Evolutionary conservation across 2,888 invertebrate species (phyloP).

Genomic region (Cheilosia vernalis): DNA sequence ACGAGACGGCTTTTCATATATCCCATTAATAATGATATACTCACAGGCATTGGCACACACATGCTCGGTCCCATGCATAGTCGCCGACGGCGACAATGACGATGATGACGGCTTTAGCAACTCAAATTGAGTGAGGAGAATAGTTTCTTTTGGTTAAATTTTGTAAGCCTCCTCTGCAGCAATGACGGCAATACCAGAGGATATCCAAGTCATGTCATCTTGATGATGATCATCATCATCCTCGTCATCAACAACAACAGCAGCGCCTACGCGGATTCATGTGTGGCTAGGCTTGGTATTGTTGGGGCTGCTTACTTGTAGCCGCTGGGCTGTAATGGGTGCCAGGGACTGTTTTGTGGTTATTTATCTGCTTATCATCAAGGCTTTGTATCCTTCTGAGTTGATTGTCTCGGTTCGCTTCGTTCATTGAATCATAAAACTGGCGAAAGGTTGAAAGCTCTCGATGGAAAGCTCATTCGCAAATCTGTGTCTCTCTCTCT

Average conservation of each 20-base stretch:
- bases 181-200: slow-evolving; percentile 25
- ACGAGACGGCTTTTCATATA: slow-evolving; percentile 45
- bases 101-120: slow-evolving; percentile 39
- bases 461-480: slow-evolving; percentile 5
- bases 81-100: not conserved
- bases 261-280: slow-evolving; percentile 22
- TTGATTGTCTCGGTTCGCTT: slow-evolving; percentile 16
- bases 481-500: not conserved
- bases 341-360: slow-evolving; percentile 11
- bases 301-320: not conserved
- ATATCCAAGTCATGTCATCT: slow-evolving; percentile 52
- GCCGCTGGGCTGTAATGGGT: not conserved
- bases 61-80: not conserved
- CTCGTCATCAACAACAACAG: not conserved
- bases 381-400: slow-evolving; percentile 17
- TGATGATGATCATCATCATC: slow-evolving; percentile 31
- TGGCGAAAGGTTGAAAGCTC: slow-evolving; percentile 33
- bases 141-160: slow-evolving; percentile 38
- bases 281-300: not conserved
- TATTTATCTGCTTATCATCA: slow-evolving; percentile 45
- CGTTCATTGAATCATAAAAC: too few relatives aligned
- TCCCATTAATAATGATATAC: slow-evolving; percentile 61
- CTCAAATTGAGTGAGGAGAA: slow-evolving; percentile 43
- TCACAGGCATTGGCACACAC: slow-evolving; percentile 6
- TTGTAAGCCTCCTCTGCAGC: slow-evolving; percentile 20